phyloP scores from a whole-genome alignment of 2,797 vertebrate genomes.

The Macrochelys suwanniensis region DNA sequence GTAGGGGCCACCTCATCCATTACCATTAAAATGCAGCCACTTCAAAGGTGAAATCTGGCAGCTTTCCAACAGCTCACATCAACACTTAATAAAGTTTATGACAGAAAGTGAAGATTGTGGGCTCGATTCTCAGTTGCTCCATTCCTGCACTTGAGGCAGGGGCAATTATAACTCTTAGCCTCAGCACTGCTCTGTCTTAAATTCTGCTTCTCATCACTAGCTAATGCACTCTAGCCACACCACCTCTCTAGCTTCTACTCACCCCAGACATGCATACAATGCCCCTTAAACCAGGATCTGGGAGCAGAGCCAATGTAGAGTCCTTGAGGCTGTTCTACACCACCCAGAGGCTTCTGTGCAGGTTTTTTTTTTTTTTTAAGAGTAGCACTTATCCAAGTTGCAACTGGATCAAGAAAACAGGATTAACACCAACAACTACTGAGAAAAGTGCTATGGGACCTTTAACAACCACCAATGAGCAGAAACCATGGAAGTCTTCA shows the following conservation, averaged over 20 bases:
- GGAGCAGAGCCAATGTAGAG: neutral
- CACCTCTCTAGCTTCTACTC: neutral
- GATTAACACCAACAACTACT: neutral
- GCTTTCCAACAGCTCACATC: neutral
- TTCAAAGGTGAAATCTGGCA: neutral
- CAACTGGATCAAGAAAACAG: constrained; percentile 18
- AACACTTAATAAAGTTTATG: neutral
- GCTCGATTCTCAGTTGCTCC: neutral
- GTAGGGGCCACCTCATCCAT: neutral
- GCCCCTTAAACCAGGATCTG: neutral
- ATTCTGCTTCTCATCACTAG: neutral
- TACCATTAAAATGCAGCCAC: neutral
- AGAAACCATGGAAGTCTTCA: neutral
- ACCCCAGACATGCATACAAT: neutral
- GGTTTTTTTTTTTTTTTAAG: neutral
- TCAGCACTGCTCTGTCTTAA: neutral
- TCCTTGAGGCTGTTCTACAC: neutral
- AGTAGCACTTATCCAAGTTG: neutral
- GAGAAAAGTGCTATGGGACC: neutral
- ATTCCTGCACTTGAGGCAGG: neutral
- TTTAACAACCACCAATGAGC: neutral
- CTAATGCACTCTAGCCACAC: neutral
- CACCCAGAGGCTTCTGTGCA: neutral
- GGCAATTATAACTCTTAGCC: neutral
- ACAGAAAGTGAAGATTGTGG: neutral